phyloP scores from a whole-genome alignment of 2,888 invertebrate species.

The Caenorhabditis becei region DNA sequence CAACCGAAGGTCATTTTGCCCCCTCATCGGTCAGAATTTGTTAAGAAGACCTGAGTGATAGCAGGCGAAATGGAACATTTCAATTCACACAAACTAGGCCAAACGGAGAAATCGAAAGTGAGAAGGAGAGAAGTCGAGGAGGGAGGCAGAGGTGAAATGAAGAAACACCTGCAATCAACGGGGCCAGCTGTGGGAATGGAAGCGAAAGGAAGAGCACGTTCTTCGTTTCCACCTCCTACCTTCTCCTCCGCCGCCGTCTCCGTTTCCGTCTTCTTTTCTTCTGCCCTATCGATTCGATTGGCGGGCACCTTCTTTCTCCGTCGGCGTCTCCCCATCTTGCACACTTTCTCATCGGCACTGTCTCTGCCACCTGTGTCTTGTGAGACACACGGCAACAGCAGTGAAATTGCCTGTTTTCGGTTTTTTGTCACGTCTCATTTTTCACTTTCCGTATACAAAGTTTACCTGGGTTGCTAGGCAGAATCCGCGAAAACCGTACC shows the following conservation, averaged over 20 bases:
- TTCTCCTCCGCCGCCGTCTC: conserved; percentile 20
- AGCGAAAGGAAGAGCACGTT: neutral
- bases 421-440: conserved; percentile 33
- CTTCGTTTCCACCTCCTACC: neutral
- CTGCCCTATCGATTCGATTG: conserved; percentile 53
- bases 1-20: conserved; percentile 20
- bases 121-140: conserved; percentile 1
- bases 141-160: conserved; percentile 5
- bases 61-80: conserved; percentile 42
- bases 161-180: conserved; percentile 42
- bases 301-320: conserved; percentile 2
- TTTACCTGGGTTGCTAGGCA: neutral
- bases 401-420: conserved; percentile 29
- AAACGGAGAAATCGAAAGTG: conserved; percentile 42
- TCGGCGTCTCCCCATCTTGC: conserved; percentile 28
- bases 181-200: neutral
- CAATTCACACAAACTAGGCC: conserved; percentile 41
- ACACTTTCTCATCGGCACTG: conserved; percentile 25
- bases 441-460: neutral
- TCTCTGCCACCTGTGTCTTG: conserved; percentile 19
- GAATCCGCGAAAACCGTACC: conserved; percentile 11
- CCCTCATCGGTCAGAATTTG: neutral
- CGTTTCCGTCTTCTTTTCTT: conserved; percentile 8
- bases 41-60: conserved; percentile 41
- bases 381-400: conserved; percentile 2